Evolutionary conservation across 2,888 invertebrate genomes (phyloP), one percentile per base, ranked within the genome.

Genomic region (Oscheius sp.): DNA sequence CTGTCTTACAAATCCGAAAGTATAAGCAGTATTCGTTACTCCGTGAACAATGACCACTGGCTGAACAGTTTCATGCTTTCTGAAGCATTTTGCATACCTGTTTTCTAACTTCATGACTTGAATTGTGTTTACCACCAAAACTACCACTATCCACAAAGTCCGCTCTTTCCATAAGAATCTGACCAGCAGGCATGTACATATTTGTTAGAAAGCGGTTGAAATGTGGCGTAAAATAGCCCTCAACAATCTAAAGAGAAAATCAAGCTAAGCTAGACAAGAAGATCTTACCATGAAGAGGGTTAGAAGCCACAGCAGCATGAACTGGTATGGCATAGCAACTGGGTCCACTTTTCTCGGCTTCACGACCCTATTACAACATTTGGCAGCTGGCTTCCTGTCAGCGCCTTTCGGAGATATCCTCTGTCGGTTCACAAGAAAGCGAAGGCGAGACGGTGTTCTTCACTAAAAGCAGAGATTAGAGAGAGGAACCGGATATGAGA

Each of bases 1-100:
- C n/a, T 66, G n/a, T 1, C 66, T 33, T 21, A 74, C 74, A 58
- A 74, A 74, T n/a, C 68, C 33, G 50, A 73, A 74, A 32, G 37
- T 66, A 13, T 50, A 35, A 10, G 74, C 74, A 11, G 37, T 68
- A 35, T 74, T 74, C 9, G 74, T 74, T 1, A 74, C 68, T 7
- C 74, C 74, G 37, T 74, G 74, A 32, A 74, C 68, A 13, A 74
- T 74, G 4, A 74, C 53, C 37, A 74, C 74, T 47, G 74, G 66
- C 74, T 74, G 29, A 51, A 62, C 33, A 32, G 21, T 65, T 21
- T 51, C 13, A 5, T 47, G 2, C 4, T 13, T 60, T 60, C 3
- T 33, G 21, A 29, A 37, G n/a, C n/a, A 35, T 9, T 35, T 10
- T 58, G 7, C n/a, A 29, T 42, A 74, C 74, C 68, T 74, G 58